A percentile compares a stretch with the other conserved stretches of the same genome.
These are phyloP conservation scores for Erinaceus europaeus DNA, from an alignment of 2,113 vertebrate species.

Conservation along the genomic window DNA sequence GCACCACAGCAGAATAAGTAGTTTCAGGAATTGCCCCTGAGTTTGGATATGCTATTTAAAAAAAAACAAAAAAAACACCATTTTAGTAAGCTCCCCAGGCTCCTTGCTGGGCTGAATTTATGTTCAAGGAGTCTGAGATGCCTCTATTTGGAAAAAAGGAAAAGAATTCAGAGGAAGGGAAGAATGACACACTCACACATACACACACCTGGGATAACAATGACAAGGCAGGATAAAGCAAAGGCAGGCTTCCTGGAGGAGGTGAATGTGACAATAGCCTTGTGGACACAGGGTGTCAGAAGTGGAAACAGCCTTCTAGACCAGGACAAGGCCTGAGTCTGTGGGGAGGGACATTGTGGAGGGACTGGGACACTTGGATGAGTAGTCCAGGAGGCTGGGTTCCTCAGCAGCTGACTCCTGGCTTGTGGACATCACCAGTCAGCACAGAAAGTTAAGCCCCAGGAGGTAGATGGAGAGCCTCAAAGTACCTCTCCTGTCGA, in stretches of 20 bases:
- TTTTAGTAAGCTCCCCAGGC: background rate
- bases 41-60: too few relatives aligned
- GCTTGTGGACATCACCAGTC: background rate
- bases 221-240: too few relatives aligned
- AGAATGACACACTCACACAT: background rate
- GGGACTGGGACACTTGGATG: too few relatives aligned
- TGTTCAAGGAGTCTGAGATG: background rate
- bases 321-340: background rate
- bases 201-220: background rate
- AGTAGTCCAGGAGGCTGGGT: background rate
- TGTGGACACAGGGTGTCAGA: fast-evolving
- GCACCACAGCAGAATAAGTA: too few relatives aligned
- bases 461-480: background rate
- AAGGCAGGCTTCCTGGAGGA: background rate
- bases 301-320: background rate
- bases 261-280: background rate
- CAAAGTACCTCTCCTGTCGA: background rate
- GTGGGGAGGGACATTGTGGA: background rate
- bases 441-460: background rate
- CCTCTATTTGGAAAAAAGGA: background rate
- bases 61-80: too few relatives aligned
- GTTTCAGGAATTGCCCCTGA: too few relatives aligned
- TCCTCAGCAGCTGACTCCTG: background rate
- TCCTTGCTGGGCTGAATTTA: background rate
- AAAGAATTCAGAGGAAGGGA: background rate